These are phyloP conservation scores for Heliconius hermathena DNA, from an alignment of 1,140 invertebrate genomes.

Conservation along the genomic window DNA sequence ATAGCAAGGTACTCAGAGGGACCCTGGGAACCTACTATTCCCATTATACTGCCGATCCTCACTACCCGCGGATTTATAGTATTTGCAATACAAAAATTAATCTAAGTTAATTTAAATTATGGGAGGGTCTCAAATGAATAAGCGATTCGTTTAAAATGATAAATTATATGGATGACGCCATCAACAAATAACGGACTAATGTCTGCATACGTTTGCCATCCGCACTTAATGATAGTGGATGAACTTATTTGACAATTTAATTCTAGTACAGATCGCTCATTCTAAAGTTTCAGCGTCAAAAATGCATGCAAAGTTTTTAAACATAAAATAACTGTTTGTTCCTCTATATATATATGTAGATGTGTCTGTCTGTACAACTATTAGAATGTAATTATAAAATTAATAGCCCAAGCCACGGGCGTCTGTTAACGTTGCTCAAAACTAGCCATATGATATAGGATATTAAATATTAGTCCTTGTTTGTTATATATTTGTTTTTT, in stretches of 20 bases:
- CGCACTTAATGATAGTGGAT: slow-evolving; percentile 16
- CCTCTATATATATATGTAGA: not conserved
- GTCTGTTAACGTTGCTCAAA: not conserved
- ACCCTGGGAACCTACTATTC: too few species aligned
- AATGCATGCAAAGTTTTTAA: not conserved
- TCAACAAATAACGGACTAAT: slow-evolving; percentile 37
- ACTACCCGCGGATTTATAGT: not conserved
- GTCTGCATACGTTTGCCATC: slow-evolving; percentile 25
- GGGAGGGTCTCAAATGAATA: slow-evolving; percentile 35
- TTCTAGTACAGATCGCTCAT: slow-evolving; percentile 15
- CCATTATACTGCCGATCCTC: too few species aligned
- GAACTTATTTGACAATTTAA: slow-evolving; percentile 26
- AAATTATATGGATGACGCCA: slow-evolving; percentile 44
- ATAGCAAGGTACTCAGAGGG: too few species aligned
- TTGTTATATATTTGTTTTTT: slow-evolving; percentile 32
- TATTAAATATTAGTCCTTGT: slow-evolving; percentile 22
- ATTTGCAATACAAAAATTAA: slow-evolving; percentile 23
- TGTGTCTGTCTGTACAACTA: not conserved
- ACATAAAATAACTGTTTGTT: not conserved
- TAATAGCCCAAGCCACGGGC: not conserved
- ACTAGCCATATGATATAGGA: slow-evolving; percentile 1
- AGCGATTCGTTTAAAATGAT: slow-evolving; percentile 44
- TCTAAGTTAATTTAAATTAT: slow-evolving; percentile 39
- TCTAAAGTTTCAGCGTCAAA: slow-evolving; percentile 8
- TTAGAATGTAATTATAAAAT: not conserved